These are phyloP conservation scores for Lysandra coridon DNA, from an alignment of 2,888 invertebrate genomes.

Conservation along the genomic window DNA sequence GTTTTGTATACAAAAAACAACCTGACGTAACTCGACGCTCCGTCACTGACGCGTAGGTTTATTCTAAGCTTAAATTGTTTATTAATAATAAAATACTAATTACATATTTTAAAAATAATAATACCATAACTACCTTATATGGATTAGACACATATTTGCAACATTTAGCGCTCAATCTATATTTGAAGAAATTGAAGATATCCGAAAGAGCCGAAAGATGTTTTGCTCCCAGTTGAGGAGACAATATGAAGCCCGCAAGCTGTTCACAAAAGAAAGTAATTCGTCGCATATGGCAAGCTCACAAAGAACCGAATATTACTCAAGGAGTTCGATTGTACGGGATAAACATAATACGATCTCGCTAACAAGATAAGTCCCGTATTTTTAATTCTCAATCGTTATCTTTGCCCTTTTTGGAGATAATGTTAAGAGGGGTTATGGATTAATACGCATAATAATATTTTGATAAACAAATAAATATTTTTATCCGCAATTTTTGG, in stretches of 20 bases:
- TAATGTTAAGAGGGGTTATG: not conserved
- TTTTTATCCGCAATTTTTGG: too few species aligned
- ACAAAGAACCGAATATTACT: constrained; percentile 59
- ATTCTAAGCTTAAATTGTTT: too few species aligned
- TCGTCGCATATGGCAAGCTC: constrained; percentile 57
- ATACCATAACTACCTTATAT: too few species aligned
- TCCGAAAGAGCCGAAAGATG: constrained; percentile 49
- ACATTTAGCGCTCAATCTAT: not conserved
- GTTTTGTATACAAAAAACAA: too few species aligned
- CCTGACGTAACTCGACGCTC: too few species aligned
- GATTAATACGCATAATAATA: too few species aligned
- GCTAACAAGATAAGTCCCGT: not conserved
- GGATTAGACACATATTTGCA: not conserved
- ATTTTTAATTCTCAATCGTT: not conserved
- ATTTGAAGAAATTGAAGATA: constrained; percentile 37
- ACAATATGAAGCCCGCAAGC: constrained; percentile 50
- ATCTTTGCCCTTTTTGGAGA: not conserved
- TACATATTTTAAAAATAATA: too few species aligned
- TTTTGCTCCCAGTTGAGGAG: constrained; percentile 48
- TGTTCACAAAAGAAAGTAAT: constrained; percentile 62
- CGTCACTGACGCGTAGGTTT: too few species aligned
- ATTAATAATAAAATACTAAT: too few species aligned
- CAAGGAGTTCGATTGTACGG: constrained; percentile 44
- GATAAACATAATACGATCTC: constrained; percentile 31
- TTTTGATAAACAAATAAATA: too few species aligned